Conservation (phyloP, 2,113 vertebrate species). For the Heterotilapia buettikoferi region DNA sequence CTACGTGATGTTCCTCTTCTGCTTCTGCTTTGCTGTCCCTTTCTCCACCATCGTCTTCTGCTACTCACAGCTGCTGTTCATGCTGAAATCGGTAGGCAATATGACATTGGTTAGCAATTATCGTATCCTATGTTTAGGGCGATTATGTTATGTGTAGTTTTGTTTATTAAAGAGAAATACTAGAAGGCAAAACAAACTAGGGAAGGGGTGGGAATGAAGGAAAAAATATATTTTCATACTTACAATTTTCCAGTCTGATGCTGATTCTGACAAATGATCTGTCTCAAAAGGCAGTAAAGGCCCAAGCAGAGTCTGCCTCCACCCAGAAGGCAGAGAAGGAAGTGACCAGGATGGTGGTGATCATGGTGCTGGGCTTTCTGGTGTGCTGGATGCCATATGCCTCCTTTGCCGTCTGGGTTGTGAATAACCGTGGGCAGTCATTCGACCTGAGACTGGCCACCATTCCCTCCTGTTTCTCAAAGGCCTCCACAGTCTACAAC, state of each 20-base stretch:
- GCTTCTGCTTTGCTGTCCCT: constrained; percentile 75
- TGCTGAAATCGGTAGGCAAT: constrained; percentile 62
- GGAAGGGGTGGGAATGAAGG: background rate
- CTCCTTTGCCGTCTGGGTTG: constrained; percentile 64
- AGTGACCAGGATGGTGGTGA: constrained; percentile 74
- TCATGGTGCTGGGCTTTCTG: constrained; percentile 75
- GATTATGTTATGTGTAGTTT: background rate
- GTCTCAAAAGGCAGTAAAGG: constrained; percentile 64
- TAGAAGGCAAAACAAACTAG: background rate
- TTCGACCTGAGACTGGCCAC: constrained; percentile 70
- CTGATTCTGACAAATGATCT: background rate
- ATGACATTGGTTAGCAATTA: background rate
- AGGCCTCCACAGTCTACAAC: constrained; percentile 75
- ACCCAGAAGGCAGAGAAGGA: constrained; percentile 75
- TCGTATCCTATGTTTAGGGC: background rate
- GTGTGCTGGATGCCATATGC: constrained; percentile 72
- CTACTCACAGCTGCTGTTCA: constrained; percentile 71
- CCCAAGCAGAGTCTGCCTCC: constrained; percentile 72
- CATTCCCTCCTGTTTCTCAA: constrained; percentile 68
- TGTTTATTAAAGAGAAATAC: background rate
- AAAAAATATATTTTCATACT: background rate
- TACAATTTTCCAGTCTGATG: background rate
- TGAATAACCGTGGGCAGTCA: constrained; percentile 53
- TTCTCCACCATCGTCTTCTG: constrained; percentile 70
- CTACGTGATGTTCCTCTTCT: constrained; percentile 74